Evolutionary conservation across 2,888 invertebrate species (phyloP), one percentile per base, ranked within the genome.

Genomic region (Micoletzkya japonica): DNA sequence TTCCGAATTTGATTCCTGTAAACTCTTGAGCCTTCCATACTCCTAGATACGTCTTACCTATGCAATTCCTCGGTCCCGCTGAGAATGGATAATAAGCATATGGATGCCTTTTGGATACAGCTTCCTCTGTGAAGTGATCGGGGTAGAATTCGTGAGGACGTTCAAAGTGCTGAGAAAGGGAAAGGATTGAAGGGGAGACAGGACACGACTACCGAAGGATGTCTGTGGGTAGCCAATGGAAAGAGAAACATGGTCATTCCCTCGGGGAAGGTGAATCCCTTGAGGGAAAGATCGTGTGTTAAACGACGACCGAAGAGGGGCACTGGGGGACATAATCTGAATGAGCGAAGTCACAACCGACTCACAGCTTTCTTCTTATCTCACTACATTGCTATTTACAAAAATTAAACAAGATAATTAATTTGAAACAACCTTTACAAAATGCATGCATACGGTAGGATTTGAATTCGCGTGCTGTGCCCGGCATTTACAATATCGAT

Each of bases 271-370:
- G 39, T 52, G 39, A 36, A 36, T 60, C 63, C 68, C 72, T 76
- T 67, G 24, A 80, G 64, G 61, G 73, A 71, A 24, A 77, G 74
- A 66, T 87, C 86, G 66, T 87, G 86, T 14, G 81, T 80, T 6
- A 74, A 54, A 50, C 73, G 69, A 24, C 81, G 57, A 32, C 74
- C 81, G 57, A 81, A 72, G 26, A 81, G 30, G 0, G 81, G 82
- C 20, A 81, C 81, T 37, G 76, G 74, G 6, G 81, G 82, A 34
- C 74, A 81, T 28, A 81, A 52, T 30, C 81, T 63, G 2, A 28
- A 66, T 10, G 10, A 44, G 44, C 10, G n/a, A n/a, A n/a, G n/a
- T n/a, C n/a, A n/a, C n/a, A n/a, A n/a, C n/a, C n/a, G n/a, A n/a
- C n/a, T n/a, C n/a, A n/a, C n/a, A n/a, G n/a, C n/a, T n/a, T n/a